Conservation (phyloP, 2,888 invertebrate species). For the Steinernema scapterisci region DNA sequence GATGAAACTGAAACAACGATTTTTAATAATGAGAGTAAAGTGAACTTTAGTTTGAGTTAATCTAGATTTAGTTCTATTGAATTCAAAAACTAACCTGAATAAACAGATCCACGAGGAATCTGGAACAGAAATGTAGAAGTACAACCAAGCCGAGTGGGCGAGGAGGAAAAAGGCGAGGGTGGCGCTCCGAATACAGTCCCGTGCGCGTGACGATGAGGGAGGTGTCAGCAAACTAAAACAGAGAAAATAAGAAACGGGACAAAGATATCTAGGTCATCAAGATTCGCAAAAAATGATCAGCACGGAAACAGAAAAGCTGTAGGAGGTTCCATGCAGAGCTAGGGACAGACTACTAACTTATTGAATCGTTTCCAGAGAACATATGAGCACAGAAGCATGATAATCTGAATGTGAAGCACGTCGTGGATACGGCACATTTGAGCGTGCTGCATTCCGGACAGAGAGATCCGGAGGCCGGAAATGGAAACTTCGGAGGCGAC, state of each 20-base stretch:
- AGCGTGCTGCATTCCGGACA: slow-evolving; percentile 30
- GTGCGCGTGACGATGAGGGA: neutral
- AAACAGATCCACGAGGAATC: slow-evolving; percentile 38
- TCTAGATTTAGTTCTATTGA: too few relatives aligned
- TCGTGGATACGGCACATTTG: slow-evolving; percentile 47
- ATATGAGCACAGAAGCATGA: slow-evolving; percentile 44
- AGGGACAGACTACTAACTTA: neutral
- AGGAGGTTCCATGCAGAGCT: neutral
- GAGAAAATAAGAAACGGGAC: neutral
- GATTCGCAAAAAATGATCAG: neutral
- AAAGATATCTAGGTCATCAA: neutral
- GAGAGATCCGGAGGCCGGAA: neutral
- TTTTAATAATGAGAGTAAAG: neutral
- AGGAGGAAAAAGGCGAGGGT: slow-evolving; percentile 33
- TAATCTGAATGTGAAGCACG: slow-evolving; percentile 41
- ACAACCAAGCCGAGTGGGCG: slow-evolving; percentile 40
- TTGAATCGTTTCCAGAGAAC: slow-evolving; percentile 48
- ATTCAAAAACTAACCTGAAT: slow-evolving; percentile 36
- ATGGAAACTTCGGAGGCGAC: neutral
- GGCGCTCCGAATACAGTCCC: neutral
- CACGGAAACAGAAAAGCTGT: neutral
- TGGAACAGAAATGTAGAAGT: slow-evolving; percentile 42
- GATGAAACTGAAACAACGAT: slow-evolving; percentile 40
- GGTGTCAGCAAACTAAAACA: slow-evolving; percentile 10
- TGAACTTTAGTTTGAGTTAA: slow-evolving; percentile 15